Base-by-base conservation (phyloP, 2,888 invertebrate genomes). In the Xestia xanthographa region DNA sequence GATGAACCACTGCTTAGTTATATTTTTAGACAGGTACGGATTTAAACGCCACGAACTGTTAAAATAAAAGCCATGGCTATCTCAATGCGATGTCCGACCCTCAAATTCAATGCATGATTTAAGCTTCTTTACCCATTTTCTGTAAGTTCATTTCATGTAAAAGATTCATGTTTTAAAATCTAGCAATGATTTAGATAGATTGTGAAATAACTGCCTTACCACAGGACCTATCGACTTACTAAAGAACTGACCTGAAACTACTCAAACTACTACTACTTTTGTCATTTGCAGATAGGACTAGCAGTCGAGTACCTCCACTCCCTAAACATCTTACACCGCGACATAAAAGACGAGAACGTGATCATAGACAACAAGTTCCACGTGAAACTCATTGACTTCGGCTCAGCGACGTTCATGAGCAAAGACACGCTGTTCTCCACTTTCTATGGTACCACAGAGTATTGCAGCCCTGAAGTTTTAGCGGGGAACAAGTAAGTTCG, bases 321-420 rank as follows among this genome's bases (percentile, higher is more conserved):
- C 0, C 92, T 97, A 29, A 97, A 97, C 88, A 98, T 98, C 82
- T 93, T 98, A 0, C 98, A 98, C 91, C 97, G 98, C 20, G 98
- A 98, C 91, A 97, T 98, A 77, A 98, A 98, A 90, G 98, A 98
- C 90, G 98, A 98, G 92, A 98, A 98, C 91, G 97, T 98, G 41
- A 98, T 98, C 78, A 97, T 98, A 66, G 97, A 98, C 94, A 97
- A 97, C 88, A 95, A 97, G 85, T 98, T 98, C 91, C 97, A 97
- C 89, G 97, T 98, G 68, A 98, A 98, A 88, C 95, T 98, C 43
- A 98, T 98, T 68, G 98, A 98, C 92, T 98, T 98, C 92, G 98
- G 98, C 26, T 98, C 98, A 0, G 98, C 98, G 0, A 97, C 98
- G 2, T 97, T 97, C 88, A 97, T 97, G 96, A 97, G 97, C 88